Evolutionary conservation across 2,888 invertebrate genomes (phyloP).

Genomic region (Lottia scabra): DNA sequence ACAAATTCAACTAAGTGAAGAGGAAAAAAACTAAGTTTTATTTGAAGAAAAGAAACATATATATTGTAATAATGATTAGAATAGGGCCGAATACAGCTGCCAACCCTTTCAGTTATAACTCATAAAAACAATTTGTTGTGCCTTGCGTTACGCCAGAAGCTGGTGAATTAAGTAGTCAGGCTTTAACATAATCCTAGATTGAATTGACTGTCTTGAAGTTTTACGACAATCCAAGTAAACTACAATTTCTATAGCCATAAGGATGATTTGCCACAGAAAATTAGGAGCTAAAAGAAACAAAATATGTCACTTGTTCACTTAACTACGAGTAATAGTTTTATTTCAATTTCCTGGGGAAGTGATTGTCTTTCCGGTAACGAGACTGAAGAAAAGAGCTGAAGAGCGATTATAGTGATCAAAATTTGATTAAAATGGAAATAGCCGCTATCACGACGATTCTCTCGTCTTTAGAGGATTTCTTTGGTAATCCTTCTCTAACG

Average conservation of each 20-base stretch:
- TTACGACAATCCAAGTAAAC: neutral
- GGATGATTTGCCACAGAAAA: conserved; percentile 11
- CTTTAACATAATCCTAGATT: neutral
- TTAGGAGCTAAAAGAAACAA: conserved; percentile 11
- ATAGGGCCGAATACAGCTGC: neutral
- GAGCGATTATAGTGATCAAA: conserved; percentile 39
- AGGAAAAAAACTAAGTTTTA: neutral
- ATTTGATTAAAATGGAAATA: conserved; percentile 50
- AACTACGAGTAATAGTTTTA: conserved; percentile 40
- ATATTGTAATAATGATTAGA: neutral
- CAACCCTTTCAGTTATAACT: neutral
- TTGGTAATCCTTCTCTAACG: conserved; percentile 9
- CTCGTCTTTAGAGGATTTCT: conserved; percentile 16
- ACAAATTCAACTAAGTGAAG: neutral
- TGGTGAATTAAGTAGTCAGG: neutral
- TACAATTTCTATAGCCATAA: conserved; percentile 5
- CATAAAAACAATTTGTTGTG: neutral
- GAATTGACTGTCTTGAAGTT: neutral
- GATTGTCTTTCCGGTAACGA: conserved; percentile 7
- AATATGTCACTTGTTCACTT: conserved; percentile 15
- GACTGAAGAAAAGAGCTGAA: conserved; percentile 5
- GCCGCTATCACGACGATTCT: conserved; percentile 19
- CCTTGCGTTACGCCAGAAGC: neutral
- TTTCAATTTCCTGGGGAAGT: conserved; percentile 37
- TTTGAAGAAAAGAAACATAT: neutral